Evolutionary conservation across 1,140 invertebrate genomes (phyloP).

Genomic region (Tetragnatha versicolor): DNA sequence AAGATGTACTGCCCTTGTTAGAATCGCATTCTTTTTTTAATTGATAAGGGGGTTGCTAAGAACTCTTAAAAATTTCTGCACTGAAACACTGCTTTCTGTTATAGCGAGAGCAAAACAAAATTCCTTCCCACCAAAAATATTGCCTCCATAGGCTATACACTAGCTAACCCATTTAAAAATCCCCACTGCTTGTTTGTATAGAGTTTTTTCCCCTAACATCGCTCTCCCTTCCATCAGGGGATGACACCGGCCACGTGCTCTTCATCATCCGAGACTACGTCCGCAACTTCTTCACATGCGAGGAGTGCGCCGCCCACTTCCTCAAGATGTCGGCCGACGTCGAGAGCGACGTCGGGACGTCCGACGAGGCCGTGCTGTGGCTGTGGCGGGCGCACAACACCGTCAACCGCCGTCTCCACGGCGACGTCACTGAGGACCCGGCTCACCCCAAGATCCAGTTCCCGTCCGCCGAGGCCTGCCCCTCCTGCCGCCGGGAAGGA

Average conservation of each 20-base stretch:
- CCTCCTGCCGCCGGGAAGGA: conserved; percentile 70
- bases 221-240: no score
- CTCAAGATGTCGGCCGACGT: conserved; percentile 75
- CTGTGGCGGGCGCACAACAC: conserved; percentile 94
- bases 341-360: conserved; percentile 73
- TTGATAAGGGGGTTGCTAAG: no score
- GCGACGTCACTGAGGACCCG: conserved; percentile 90
- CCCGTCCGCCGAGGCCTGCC: conserved; percentile 76
- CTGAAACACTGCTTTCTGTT: no score
- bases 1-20: no score
- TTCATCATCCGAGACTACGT: conserved; percentile 87
- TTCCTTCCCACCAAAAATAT: no score
- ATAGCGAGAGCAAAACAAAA: no score
- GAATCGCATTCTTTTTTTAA: no score
- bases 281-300: conserved; percentile 92
- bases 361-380: conserved; percentile 85
- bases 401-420: conserved; percentile 85
- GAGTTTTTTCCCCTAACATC: no score
- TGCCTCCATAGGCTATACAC: no score
- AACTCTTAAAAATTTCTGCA: no score
- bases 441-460: conserved; percentile 89
- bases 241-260: conserved; percentile 73
- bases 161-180: no score
- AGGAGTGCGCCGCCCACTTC: conserved; percentile 88
- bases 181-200: no score